These are phyloP conservation scores for Episyrphus balteatus DNA, from an alignment of 1,140 invertebrate species.

Conservation along the genomic window DNA sequence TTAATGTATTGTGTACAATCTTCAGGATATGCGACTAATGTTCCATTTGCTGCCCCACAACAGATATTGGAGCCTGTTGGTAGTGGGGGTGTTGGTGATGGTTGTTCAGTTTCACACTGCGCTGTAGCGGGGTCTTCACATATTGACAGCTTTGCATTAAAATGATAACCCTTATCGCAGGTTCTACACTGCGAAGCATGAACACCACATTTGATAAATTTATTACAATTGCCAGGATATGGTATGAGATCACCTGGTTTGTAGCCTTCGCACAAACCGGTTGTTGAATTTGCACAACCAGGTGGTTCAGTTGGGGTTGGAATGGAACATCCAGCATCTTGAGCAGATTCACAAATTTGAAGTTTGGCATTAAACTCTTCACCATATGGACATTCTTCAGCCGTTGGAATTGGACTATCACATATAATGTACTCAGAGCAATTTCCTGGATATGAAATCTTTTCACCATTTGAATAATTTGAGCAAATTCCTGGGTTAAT, in stretches of 20 bases:
- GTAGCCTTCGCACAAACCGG: constrained; percentile 12
- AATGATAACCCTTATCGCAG: constrained; percentile 21
- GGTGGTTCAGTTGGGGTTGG: not conserved
- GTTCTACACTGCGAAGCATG: constrained; percentile 17
- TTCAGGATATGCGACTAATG: constrained; percentile 20
- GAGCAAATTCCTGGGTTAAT: constrained; percentile 11
- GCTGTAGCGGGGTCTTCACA: constrained; percentile 1
- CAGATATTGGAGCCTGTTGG: constrained; percentile 16
- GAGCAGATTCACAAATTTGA: too few relatives aligned
- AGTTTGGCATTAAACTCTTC: constrained; percentile 15
- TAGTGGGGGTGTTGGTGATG: constrained; percentile 13
- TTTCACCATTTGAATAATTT: constrained; percentile 13
- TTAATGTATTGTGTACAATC: constrained; percentile 25
- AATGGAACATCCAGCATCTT: too few relatives aligned
- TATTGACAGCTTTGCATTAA: constrained; percentile 8
- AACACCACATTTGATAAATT: constrained; percentile 22
- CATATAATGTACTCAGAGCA: constrained; percentile 22
- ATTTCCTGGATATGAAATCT: constrained; percentile 24
- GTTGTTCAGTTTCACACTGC: not conserved
- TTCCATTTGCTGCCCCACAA: constrained; percentile 11
- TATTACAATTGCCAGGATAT: constrained; percentile 24
- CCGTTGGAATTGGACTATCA: constrained; percentile 25
- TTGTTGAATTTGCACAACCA: constrained; percentile 13
- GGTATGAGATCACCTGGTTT: constrained; percentile 16
- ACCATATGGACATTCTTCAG: constrained; percentile 10